Percentiles rank a stretch among this genome's conserved stretches.
These are phyloP conservation scores for Manduca sexta DNA, from an alignment of 1,140 invertebrate genomes.

Conservation along the genomic window DNA sequence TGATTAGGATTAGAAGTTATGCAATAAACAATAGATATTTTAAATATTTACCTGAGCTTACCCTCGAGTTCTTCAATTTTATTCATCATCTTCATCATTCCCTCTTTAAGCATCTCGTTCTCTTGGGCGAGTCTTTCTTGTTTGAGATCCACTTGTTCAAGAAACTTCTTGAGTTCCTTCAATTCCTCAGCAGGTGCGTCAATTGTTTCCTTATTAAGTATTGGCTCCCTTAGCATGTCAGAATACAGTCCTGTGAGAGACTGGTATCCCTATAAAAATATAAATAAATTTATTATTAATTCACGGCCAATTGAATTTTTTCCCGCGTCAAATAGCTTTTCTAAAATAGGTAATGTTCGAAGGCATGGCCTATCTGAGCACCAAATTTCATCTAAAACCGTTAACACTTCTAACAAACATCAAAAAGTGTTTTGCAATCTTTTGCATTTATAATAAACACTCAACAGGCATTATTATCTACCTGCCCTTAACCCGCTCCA, in stretches of 20 bases:
- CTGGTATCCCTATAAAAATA: slow-evolving; percentile 39
- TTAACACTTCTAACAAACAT: too few relatives aligned
- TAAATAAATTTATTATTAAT: not conserved
- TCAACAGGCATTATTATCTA: too few relatives aligned
- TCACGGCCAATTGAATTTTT: not conserved
- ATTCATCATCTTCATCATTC: slow-evolving; percentile 41
- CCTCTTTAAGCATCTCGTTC: slow-evolving; percentile 41
- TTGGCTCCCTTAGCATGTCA: slow-evolving; percentile 37
- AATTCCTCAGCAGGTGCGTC: slow-evolving; percentile 33
- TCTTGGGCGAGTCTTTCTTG: slow-evolving; percentile 37
- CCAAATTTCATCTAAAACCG: too few relatives aligned
- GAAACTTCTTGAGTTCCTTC: slow-evolving; percentile 33
- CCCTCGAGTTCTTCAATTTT: slow-evolving; percentile 48
- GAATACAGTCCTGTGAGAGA: slow-evolving; percentile 51
- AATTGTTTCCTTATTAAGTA: slow-evolving; percentile 16
- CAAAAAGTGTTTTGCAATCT: too few relatives aligned
- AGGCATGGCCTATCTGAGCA: too few relatives aligned
- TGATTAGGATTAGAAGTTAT: too few relatives aligned
- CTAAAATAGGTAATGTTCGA: too few relatives aligned
- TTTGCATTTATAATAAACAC: too few relatives aligned
- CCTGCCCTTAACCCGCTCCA: too few relatives aligned
- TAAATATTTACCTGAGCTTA: slow-evolving; percentile 43
- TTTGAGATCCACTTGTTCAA: slow-evolving; percentile 46
- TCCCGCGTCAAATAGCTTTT: too few relatives aligned
- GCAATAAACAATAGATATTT: too few relatives aligned